These are phyloP conservation scores for Drosophila arizonae DNA, from an alignment of 1,140 invertebrate genomes.

Conservation along the genomic window DNA sequence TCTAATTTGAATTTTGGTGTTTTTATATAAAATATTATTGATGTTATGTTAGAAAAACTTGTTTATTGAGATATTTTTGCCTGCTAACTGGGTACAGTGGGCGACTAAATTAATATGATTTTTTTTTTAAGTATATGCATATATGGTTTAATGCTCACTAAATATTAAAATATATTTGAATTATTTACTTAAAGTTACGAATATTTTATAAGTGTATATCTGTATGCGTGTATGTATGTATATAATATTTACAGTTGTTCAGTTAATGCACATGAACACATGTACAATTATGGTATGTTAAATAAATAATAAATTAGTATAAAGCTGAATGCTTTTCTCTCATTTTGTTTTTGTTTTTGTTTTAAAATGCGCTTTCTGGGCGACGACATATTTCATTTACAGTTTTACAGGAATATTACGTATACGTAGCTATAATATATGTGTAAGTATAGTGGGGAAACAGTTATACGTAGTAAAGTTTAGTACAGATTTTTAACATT, in stretches of 20 bases:
- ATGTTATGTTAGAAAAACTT: slow-evolving; percentile 70
- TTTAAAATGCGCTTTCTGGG: slow-evolving; percentile 75
- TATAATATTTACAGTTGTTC: slow-evolving; percentile 64
- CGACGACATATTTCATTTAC: slow-evolving; percentile 68
- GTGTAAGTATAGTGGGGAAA: slow-evolving; percentile 29
- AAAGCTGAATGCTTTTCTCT: slow-evolving; percentile 47
- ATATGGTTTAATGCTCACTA: slow-evolving; percentile 62
- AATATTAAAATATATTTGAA: slow-evolving; percentile 57
- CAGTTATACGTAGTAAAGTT: slow-evolving; percentile 26
- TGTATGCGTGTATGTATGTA: slow-evolving; percentile 30
- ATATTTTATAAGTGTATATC: slow-evolving; percentile 46
- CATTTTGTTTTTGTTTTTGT: slow-evolving; percentile 10
- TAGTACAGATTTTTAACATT: slow-evolving; percentile 22
- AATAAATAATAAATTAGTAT: slow-evolving; percentile 76
- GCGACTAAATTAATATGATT: slow-evolving; percentile 43
- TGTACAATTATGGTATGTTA: slow-evolving; percentile 46
- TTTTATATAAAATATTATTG: neutral
- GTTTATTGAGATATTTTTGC: slow-evolving; percentile 76
- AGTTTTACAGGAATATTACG: slow-evolving; percentile 53
- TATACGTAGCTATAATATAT: slow-evolving; percentile 40
- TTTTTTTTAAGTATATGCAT: slow-evolving; percentile 49
- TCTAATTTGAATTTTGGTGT: neutral
- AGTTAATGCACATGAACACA: slow-evolving; percentile 44
- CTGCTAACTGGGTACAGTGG: slow-evolving; percentile 71
- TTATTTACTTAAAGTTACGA: slow-evolving; percentile 41